phyloP scores from a whole-genome alignment of 2,797 vertebrate genomes.

The Peromyscus attwateri region DNA sequence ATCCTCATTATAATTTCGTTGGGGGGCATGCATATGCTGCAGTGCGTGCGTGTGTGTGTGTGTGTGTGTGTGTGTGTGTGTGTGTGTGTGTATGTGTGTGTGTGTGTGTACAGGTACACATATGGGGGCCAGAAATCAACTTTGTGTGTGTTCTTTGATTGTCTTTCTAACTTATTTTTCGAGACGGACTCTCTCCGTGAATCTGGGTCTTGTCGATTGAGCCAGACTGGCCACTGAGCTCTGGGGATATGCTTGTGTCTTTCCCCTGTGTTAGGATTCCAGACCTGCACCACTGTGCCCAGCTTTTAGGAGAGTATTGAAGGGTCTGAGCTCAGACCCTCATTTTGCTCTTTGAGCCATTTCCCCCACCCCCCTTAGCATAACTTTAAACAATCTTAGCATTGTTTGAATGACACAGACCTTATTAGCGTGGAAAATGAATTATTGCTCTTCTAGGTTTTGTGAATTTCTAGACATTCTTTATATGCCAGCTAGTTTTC shows the following conservation, averaged over 20 bases:
- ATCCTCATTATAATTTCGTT: background rate
- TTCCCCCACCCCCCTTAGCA: background rate
- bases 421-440: background rate
- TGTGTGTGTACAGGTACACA: background rate
- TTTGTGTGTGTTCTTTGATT: background rate
- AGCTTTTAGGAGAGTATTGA: background rate
- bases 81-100: no score
- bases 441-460: conserved; percentile 40
- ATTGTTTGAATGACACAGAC: background rate
- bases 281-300: background rate
- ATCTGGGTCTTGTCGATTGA: background rate
- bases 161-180: background rate
- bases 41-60: no score
- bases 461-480: background rate
- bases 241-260: background rate
- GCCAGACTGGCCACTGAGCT: background rate
- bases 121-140: background rate
- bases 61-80: background rate
- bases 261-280: background rate
- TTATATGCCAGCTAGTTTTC: background rate
- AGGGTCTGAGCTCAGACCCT: background rate
- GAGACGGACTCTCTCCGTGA: background rate
- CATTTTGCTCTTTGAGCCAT: background rate
- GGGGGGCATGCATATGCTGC: no score
- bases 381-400: background rate